A percentile compares a stretch with the other conserved stretches of the same genome.
Conservation (phyloP, 2,113 vertebrate genomes). For the Xenopus laevis region DNA sequence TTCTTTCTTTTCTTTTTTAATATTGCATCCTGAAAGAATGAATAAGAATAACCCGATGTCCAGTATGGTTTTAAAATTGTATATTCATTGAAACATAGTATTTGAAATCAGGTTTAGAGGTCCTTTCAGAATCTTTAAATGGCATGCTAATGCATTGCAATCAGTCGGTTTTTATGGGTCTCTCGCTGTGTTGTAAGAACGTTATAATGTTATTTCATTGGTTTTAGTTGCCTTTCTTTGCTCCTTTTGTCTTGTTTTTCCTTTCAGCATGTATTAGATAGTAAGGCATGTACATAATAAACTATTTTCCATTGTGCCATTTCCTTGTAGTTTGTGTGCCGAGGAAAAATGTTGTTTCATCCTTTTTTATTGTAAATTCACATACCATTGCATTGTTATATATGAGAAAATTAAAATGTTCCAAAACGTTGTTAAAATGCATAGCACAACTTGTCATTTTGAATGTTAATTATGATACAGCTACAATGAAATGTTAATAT, state of each 20-base stretch:
- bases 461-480: no score
- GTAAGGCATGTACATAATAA: slow-evolving; percentile 1
- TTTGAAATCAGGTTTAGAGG: neutral
- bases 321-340: slow-evolving; percentile 22
- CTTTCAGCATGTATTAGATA: slow-evolving; percentile 2
- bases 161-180: slow-evolving; percentile 10
- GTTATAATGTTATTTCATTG: neutral
- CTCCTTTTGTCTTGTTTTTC: slow-evolving; percentile 20
- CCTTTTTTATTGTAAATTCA: neutral
- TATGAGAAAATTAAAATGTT: neutral
- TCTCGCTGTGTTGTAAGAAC: neutral
- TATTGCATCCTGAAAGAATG: no score
- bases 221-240: slow-evolving; percentile 17
- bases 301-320: slow-evolving; percentile 1
- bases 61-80: no score
- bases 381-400: neutral
- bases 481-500: no score
- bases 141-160: slow-evolving; percentile 15
- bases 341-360: neutral
- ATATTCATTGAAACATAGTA: no score
- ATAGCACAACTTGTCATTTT: neutral
- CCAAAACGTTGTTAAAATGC: neutral
- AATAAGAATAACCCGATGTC: no score
- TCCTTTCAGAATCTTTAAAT: slow-evolving; percentile 7
- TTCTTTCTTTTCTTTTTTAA: no score